Conservation (phyloP, 35 echinoderm and acorn worm species). For the Eucidaris tribuloides region DNA sequence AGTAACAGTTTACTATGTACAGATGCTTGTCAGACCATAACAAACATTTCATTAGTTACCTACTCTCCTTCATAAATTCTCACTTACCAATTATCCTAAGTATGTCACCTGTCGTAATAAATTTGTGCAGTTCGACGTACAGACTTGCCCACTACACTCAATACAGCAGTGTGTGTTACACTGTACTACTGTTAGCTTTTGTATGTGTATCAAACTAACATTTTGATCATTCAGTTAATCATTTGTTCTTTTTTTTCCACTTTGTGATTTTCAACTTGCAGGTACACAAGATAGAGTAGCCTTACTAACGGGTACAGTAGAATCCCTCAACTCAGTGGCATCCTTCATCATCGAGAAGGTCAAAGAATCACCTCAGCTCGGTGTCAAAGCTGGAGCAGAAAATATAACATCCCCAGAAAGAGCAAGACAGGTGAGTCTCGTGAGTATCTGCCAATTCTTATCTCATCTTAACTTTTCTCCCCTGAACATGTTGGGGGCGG, state of each 20-base stretch:
- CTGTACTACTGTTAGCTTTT: not conserved
- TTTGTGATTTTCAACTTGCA: constrained; percentile 26
- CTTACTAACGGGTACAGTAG: constrained; percentile 92
- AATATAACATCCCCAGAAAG: constrained; percentile 80
- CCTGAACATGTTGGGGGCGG: no score
- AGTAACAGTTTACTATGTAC: no score
- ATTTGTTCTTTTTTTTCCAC: constrained; percentile 4
- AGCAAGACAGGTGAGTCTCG: constrained; percentile 87
- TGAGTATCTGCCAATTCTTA: no score
- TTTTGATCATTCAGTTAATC: not conserved
- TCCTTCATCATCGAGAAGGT: constrained; percentile 91
- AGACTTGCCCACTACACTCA: not conserved
- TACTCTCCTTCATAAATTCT: no score
- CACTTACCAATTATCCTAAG: not conserved
- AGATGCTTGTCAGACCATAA: no score
- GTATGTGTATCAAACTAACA: not conserved
- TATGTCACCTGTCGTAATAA: not conserved
- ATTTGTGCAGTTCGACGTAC: not conserved
- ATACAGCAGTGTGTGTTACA: not conserved
- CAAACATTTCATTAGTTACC: no score
- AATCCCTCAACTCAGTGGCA: constrained; percentile 73
- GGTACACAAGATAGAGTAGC: constrained; percentile 95
- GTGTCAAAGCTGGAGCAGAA: constrained; percentile 82
- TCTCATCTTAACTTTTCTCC: no score
- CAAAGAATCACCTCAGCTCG: constrained; percentile 96